Conservation (phyloP, 2,888 invertebrate species). For the Acronicta aceris region DNA sequence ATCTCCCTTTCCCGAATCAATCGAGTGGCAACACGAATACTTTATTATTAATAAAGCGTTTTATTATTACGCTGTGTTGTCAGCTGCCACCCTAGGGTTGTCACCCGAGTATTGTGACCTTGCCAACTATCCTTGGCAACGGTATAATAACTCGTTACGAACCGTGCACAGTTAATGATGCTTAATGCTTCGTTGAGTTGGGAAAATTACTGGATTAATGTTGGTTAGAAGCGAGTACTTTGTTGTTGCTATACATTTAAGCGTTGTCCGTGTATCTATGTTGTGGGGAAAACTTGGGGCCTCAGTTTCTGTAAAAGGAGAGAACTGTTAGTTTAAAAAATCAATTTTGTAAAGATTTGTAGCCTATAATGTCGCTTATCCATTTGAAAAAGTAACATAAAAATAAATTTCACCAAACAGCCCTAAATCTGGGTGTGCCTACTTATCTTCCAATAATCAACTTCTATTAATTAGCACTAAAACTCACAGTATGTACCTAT, state of each 20-base stretch:
- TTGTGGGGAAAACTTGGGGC: conserved; percentile 14
- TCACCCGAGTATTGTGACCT: conserved; percentile 44
- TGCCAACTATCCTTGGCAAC: conserved; percentile 56
- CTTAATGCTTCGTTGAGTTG: conserved; percentile 58
- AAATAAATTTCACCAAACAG: conserved; percentile 18
- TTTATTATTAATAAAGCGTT: conserved; percentile 51
- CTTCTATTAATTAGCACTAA: conserved; percentile 8
- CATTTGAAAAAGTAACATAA: conserved; percentile 7
- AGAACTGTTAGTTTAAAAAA: conserved; percentile 22
- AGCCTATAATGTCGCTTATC: conserved; percentile 9
- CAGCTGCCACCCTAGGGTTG: conserved; percentile 46
- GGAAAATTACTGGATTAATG: conserved; percentile 59
- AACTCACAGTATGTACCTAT: conserved; percentile 33
- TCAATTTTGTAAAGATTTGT: conserved; percentile 25
- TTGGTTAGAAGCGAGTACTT: conserved; percentile 33
- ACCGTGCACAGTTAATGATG: conserved; percentile 53
- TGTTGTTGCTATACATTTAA: conserved; percentile 43
- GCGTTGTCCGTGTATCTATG: conserved; percentile 12
- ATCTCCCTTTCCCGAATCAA: conserved; percentile 45
- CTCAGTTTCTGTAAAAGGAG: conserved; percentile 9
- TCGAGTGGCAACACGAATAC: conserved; percentile 46
- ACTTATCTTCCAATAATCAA: conserved; percentile 19
- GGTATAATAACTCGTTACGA: conserved; percentile 44
- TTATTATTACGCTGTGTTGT: conserved; percentile 29
- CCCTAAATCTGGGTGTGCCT: neutral